Evolutionary conservation across 1,140 invertebrate species (phyloP).

Genomic region (Cataglyphis hispanica): DNA sequence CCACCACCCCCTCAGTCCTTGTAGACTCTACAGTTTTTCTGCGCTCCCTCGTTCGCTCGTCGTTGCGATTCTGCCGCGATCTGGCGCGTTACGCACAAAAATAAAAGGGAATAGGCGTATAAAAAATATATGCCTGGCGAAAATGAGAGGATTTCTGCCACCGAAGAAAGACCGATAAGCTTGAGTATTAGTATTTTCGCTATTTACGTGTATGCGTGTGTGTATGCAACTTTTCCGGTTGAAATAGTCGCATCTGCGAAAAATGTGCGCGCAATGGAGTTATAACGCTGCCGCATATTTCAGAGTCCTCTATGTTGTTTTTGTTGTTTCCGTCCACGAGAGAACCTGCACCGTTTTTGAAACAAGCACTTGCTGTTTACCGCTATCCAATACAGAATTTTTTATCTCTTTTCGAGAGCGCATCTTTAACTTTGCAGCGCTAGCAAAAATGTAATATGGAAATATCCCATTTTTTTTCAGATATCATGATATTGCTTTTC

Average conservation of each 20-base stretch:
- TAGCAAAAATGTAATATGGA: neutral
- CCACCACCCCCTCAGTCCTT: neutral
- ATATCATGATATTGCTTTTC: neutral
- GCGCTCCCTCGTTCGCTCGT: neutral
- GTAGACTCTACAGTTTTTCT: slow-evolving; percentile 48
- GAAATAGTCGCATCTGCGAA: slow-evolving; percentile 15
- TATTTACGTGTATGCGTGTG: neutral
- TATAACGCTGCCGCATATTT: neutral
- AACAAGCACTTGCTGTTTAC: slow-evolving; percentile 44
- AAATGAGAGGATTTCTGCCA: neutral
- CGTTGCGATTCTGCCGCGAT: slow-evolving; percentile 53
- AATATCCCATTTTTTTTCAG: neutral
- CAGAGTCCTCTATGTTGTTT: slow-evolving; percentile 21
- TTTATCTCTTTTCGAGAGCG: slow-evolving; percentile 9
- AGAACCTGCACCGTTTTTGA: slow-evolving; percentile 28
- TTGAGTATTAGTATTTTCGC: slow-evolving; percentile 18
- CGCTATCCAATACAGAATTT: slow-evolving; percentile 29
- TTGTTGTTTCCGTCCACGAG: slow-evolving; percentile 18
- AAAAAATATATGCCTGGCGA: slow-evolving; percentile 50
- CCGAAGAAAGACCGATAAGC: slow-evolving; percentile 16
- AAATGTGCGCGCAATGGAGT: slow-evolving; percentile 7
- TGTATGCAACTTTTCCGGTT: neutral
- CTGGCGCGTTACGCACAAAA: slow-evolving; percentile 17
- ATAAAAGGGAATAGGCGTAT: slow-evolving; percentile 52
- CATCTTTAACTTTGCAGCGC: slow-evolving; percentile 16